Evolutionary conservation across 2,797 vertebrate species (phyloP).

Genomic region (Antrozous pallidus): DNA sequence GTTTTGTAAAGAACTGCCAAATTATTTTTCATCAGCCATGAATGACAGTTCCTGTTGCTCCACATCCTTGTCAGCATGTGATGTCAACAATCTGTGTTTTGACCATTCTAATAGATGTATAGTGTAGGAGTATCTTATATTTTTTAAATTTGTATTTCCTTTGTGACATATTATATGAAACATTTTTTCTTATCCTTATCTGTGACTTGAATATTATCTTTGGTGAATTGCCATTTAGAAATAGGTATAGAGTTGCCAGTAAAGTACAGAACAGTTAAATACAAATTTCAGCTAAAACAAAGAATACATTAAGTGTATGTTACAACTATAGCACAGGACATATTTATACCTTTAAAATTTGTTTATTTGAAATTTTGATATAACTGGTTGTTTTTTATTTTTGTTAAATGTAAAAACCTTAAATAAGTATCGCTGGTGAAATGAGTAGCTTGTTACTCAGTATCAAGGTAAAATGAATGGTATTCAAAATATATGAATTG

Average conservation of each 20-base stretch:
- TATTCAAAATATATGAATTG: not conserved
- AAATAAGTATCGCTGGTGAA: not conserved
- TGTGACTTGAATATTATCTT: not conserved
- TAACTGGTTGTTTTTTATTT: not conserved
- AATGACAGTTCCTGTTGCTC: not conserved
- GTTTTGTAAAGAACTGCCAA: not conserved
- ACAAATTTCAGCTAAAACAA: not conserved
- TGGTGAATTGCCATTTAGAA: not conserved
- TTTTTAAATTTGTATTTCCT: not conserved
- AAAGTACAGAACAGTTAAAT: not conserved
- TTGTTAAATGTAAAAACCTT: not conserved
- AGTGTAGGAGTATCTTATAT: not conserved
- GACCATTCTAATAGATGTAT: not conserved
- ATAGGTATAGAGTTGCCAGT: not conserved
- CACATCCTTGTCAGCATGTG: not conserved
- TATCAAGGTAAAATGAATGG: not conserved
- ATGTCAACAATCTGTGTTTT: not conserved
- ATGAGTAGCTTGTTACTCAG: not conserved
- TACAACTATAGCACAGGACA: not conserved
- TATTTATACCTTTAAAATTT: not conserved
- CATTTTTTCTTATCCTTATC: not conserved
- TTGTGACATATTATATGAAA: not conserved
- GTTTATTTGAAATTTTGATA: not conserved
- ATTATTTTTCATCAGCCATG: not conserved
- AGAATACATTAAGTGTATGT: not conserved